Evolutionary conservation across 1,140 invertebrate species (phyloP).

Genomic region (Hylyphantes graminicola): DNA sequence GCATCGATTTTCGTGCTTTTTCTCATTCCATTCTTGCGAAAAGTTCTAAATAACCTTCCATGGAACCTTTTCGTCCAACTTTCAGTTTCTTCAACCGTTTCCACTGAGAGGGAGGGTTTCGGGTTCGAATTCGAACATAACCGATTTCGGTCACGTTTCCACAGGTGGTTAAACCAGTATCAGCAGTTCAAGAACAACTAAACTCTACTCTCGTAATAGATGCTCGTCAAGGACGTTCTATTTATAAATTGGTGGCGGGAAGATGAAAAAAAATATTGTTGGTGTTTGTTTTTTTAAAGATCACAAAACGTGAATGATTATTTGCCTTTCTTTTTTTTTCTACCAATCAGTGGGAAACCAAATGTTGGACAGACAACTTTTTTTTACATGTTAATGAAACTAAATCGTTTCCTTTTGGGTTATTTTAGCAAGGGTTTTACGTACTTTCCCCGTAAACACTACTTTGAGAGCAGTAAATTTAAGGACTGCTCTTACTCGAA

Average conservation of each 20-base stretch:
- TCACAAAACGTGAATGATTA: too few species aligned
- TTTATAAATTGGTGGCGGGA: neutral
- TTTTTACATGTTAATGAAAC: too few species aligned
- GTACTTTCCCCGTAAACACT: too few species aligned
- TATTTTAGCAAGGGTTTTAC: too few species aligned
- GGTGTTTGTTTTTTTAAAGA: too few species aligned
- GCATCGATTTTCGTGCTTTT: too few species aligned
- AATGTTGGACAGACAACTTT: too few species aligned
- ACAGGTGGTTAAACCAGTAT: constrained; percentile 41
- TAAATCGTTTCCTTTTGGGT: too few species aligned
- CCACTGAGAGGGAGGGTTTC: neutral
- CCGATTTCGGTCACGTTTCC: constrained; percentile 31
- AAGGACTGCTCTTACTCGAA: too few species aligned
- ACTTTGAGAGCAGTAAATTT: too few species aligned
- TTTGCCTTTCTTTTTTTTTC: too few species aligned
- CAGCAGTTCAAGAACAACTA: constrained; percentile 27
- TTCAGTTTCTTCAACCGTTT: neutral
- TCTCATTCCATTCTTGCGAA: neutral
- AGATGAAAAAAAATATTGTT: neutral
- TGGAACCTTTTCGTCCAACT: neutral
- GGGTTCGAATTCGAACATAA: neutral
- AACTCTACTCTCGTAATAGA: neutral
- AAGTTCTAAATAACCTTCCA: neutral
- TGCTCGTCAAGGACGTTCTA: constrained; percentile 17
- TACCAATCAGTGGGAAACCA: too few species aligned